Evolutionary conservation across 2,888 invertebrate species (phyloP).

Genomic region (Aphidius colemani): DNA sequence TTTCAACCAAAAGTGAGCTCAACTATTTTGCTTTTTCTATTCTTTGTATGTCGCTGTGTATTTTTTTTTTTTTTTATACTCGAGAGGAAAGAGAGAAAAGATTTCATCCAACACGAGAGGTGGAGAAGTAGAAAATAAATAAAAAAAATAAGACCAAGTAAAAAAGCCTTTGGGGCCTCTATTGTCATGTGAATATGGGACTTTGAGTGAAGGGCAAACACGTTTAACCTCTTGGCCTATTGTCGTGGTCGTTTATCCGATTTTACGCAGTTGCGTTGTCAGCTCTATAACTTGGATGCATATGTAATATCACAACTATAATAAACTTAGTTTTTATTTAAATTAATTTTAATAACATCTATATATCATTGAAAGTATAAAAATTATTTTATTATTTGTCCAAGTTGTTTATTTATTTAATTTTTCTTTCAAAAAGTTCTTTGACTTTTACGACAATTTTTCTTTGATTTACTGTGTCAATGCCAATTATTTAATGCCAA

Average conservation of each 20-base stretch:
- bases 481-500: too few relatives aligned
- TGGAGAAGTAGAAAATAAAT: slow-evolving; percentile 6
- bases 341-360: not conserved
- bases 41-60: not conserved
- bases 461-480: too few relatives aligned
- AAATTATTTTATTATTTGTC: too few relatives aligned
- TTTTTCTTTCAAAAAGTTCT: too few relatives aligned
- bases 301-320: not conserved
- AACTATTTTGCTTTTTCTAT: too few relatives aligned
- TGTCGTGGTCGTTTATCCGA: slow-evolving; percentile 57
- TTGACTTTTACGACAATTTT: too few relatives aligned
- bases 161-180: slow-evolving; percentile 37
- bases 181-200: slow-evolving; percentile 54
- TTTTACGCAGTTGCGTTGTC: slow-evolving; percentile 42
- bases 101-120: slow-evolving; percentile 13
- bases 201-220: slow-evolving; percentile 59
- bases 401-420: too few relatives aligned
- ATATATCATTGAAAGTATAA: not conserved
- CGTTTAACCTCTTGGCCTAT: slow-evolving; percentile 57
- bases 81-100: slow-evolving; percentile 3
- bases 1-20: too few relatives aligned
- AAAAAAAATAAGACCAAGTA: slow-evolving; percentile 24
- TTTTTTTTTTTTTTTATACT: not conserved
- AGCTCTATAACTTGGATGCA: not conserved
- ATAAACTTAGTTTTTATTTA: not conserved